Percentiles rank a stretch among this genome's conserved stretches.
Conservation (phyloP, 1,140 invertebrate genomes). For the Portunus trituberculatus region DNA sequence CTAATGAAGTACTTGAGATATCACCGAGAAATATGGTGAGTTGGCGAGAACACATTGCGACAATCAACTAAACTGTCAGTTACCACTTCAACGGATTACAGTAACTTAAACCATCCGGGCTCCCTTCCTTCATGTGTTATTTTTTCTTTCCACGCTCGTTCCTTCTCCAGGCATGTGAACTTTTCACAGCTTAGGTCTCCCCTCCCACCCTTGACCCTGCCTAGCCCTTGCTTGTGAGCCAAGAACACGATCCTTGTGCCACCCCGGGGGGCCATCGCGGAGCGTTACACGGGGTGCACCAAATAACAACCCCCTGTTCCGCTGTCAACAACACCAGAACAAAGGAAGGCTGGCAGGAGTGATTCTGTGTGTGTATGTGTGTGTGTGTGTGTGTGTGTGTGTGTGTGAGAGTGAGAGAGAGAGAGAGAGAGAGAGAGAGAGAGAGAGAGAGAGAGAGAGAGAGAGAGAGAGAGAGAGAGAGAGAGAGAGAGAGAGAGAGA, state of each 20-base stretch:
- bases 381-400: constrained; percentile 1
- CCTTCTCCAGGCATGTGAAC: not conserved
- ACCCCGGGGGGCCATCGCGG: not conserved
- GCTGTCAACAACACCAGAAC: not conserved
- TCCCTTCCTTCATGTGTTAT: not conserved
- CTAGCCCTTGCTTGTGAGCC: not conserved
- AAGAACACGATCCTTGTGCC: not conserved
- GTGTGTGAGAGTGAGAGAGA: no score
- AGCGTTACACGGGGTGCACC: not conserved
- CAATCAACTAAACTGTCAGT: no score
- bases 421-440: no score
- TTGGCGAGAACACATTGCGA: no score
- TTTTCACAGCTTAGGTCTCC: not conserved
- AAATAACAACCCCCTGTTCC: not conserved
- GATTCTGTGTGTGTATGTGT: not conserved
- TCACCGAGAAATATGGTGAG: no score
- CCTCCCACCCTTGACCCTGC: not conserved
- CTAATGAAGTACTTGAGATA: no score
- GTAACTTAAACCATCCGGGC: not conserved
- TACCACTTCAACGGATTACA: no score
- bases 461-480: no score
- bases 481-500: no score
- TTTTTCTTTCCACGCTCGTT: not conserved
- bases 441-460: no score
- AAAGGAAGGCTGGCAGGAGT: not conserved